Evolutionary conservation across 2,888 invertebrate genomes (phyloP).

Genomic region (Hydraecia micacea): DNA sequence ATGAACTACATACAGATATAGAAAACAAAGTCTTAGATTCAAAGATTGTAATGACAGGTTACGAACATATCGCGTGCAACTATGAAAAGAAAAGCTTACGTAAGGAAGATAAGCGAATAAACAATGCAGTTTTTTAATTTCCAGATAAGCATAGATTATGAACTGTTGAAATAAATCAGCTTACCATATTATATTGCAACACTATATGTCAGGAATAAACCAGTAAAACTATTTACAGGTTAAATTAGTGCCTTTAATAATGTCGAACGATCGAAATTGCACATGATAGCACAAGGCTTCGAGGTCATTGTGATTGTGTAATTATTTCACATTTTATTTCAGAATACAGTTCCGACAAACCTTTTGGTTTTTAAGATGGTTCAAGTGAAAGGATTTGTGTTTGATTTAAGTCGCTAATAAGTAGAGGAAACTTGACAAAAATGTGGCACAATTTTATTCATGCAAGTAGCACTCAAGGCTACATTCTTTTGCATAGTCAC

Average conservation of each 20-base stretch:
- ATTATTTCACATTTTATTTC: constrained; percentile 56
- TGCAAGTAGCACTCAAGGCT: constrained; percentile 44
- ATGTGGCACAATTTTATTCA: constrained; percentile 38
- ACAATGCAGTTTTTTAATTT: constrained; percentile 49
- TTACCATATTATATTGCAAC: constrained; percentile 35
- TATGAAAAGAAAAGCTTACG: constrained; percentile 34
- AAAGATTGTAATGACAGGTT: constrained; percentile 27
- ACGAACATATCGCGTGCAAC: constrained; percentile 47
- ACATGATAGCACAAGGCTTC: constrained; percentile 44
- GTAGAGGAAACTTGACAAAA: constrained; percentile 37
- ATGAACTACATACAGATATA: constrained; percentile 4
- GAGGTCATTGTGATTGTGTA: constrained; percentile 57
- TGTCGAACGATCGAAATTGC: constrained; percentile 56
- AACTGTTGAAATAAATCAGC: constrained; percentile 44
- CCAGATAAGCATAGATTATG: constrained; percentile 39
- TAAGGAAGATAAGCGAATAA: constrained; percentile 42
- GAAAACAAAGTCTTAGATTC: constrained; percentile 5
- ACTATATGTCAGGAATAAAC: constrained; percentile 38
- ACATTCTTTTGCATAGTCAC: constrained; percentile 20
- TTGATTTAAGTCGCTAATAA: constrained; percentile 38
- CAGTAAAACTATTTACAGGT: constrained; percentile 40
- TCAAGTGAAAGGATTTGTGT: constrained; percentile 56
- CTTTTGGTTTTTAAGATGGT: constrained; percentile 47
- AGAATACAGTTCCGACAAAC: constrained; percentile 34
- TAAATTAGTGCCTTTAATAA: constrained; percentile 55